These are phyloP conservation scores for Heliornis fulica DNA, from an alignment of 2,113 vertebrate genomes.

Conservation along the genomic window DNA sequence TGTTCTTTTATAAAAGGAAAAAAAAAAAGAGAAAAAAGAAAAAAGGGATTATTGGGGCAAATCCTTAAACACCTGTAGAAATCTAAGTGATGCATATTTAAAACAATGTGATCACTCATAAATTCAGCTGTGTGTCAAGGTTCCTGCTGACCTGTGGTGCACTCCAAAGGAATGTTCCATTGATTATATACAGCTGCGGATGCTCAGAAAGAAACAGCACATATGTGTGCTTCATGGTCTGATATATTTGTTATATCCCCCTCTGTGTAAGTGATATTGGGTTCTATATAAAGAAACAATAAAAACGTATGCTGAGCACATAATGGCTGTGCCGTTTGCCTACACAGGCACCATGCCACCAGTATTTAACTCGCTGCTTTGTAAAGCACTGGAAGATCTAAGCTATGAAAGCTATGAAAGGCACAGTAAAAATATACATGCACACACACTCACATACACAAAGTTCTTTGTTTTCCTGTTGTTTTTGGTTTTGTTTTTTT, in stretches of 20 bases:
- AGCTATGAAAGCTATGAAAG: background rate
- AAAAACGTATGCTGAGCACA: conserved; percentile 11
- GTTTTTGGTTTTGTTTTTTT: too few species aligned
- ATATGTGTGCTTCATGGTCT: conserved; percentile 26
- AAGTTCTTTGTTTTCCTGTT: background rate
- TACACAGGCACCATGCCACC: background rate
- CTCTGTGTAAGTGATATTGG: conserved; percentile 35
- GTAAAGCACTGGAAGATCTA: background rate
- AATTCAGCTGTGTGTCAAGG: conserved; percentile 62
- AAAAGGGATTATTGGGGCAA: background rate
- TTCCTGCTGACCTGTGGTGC: conserved; percentile 62
- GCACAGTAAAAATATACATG: background rate
- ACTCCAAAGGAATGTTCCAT: conserved; percentile 42
- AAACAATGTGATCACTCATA: conserved; percentile 64
- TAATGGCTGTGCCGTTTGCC: background rate
- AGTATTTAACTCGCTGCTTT: conserved; percentile 1
- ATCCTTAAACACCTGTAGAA: conserved; percentile 68
- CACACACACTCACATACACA: background rate
- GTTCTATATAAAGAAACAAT: conserved; percentile 35
- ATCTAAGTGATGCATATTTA: conserved; percentile 65
- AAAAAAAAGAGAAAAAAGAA: background rate
- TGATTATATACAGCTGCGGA: conserved; percentile 57
- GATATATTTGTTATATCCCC: conserved; percentile 33
- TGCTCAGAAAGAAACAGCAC: conserved; percentile 39
- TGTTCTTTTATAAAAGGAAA: background rate